phyloP scores from a whole-genome alignment of 2,888 invertebrate species.

The Nomada goodeniana region DNA sequence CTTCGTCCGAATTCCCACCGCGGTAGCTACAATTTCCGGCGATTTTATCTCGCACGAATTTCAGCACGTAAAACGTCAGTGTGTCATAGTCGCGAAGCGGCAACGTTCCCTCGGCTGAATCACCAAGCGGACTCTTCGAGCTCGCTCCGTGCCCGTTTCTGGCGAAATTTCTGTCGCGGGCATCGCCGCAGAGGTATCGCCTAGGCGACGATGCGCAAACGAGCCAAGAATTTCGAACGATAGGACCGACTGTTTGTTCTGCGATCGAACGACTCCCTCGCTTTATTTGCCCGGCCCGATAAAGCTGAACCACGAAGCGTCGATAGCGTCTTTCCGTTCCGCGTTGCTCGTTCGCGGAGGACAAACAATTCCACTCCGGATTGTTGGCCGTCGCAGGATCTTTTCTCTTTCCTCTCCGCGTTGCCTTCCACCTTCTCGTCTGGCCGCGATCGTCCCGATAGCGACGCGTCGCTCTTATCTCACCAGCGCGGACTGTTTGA shows the following conservation, averaged over 20 bases:
- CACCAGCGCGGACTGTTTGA: slow-evolving; percentile 67
- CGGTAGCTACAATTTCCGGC: slow-evolving; percentile 78
- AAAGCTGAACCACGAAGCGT: slow-evolving; percentile 64
- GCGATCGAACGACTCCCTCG: slow-evolving; percentile 63
- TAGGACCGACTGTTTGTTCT: slow-evolving; percentile 61
- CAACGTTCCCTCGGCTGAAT: no score
- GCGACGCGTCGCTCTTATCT: slow-evolving; percentile 69
- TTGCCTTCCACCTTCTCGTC: slow-evolving; percentile 10
- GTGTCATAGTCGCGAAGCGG: slow-evolving; percentile 70
- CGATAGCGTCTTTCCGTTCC: slow-evolving; percentile 33
- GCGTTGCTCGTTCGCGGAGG: slow-evolving; percentile 34
- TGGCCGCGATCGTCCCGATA: slow-evolving; percentile 57
- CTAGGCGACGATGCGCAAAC: slow-evolving; percentile 9
- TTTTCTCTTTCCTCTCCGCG: slow-evolving; percentile 19
- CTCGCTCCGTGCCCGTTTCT: background rate
- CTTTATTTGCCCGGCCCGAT: slow-evolving; percentile 74
- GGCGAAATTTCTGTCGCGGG: no score
- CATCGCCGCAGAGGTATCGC: background rate
- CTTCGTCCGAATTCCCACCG: slow-evolving; percentile 30
- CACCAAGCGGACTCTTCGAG: background rate
- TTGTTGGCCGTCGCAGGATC: slow-evolving; percentile 45
- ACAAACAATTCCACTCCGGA: slow-evolving; percentile 55
- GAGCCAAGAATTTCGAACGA: slow-evolving; percentile 52
- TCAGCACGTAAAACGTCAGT: slow-evolving; percentile 63
- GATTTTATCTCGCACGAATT: slow-evolving; percentile 79